Percentiles rank a stretch among this genome's conserved stretches.
phyloP scores from a whole-genome alignment of 2,888 invertebrate genomes.

The Bellardia pandia region DNA sequence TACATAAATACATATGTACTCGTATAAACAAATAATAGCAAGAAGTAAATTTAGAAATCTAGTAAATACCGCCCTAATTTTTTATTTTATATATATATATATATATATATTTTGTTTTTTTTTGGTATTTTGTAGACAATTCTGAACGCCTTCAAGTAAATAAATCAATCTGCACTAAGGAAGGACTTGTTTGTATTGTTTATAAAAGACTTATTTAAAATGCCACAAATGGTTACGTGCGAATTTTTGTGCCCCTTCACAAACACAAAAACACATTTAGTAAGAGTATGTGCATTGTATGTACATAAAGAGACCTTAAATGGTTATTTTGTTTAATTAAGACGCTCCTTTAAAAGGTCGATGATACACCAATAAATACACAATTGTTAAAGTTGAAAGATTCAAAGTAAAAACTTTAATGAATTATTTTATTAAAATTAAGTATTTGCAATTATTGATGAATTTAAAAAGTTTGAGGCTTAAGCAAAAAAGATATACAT shows the following conservation, averaged over 20 bases:
- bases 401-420: background rate
- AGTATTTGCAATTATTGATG: background rate
- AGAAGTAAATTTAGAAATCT: too few relatives aligned
- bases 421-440: background rate
- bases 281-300: background rate
- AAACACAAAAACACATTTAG: background rate
- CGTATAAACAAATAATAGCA: too few relatives aligned
- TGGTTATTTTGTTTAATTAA: conserved; percentile 66
- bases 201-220: conserved; percentile 39
- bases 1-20: too few relatives aligned
- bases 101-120: conserved; percentile 1
- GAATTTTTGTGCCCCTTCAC: conserved; percentile 42
- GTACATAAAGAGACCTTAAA: conserved; percentile 25
- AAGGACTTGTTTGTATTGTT: conserved; percentile 32
- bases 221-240: conserved; percentile 49
- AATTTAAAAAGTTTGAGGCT: too few relatives aligned
- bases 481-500: background rate
- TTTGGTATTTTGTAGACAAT: conserved; percentile 62
- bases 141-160: conserved; percentile 66
- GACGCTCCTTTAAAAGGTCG: conserved; percentile 54
- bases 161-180: conserved; percentile 61
- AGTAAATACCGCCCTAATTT: background rate
- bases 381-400: conserved; percentile 3
- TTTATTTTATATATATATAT: background rate
- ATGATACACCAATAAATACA: conserved; percentile 18